Percentiles rank a stretch among this genome's conserved stretches.
Conservation (phyloP, 2,797 vertebrate genomes). For the Stomatorhinus walkeri region DNA sequence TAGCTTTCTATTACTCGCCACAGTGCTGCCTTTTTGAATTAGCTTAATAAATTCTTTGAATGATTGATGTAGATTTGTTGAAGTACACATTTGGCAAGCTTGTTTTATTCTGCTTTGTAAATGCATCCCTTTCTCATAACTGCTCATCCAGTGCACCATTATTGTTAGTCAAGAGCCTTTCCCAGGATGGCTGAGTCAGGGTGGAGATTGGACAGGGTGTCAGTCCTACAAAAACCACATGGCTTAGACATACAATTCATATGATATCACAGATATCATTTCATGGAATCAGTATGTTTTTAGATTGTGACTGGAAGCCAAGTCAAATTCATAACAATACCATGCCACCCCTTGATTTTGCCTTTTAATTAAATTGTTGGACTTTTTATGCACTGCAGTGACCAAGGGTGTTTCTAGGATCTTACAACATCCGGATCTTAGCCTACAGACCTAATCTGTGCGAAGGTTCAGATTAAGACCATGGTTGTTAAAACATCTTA, state of each 20-base stretch:
- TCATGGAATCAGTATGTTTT: neutral
- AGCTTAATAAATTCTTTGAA: constrained; percentile 1
- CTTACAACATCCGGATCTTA: neutral
- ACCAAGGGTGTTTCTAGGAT: neutral
- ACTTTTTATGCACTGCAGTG: neutral
- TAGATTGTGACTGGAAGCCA: neutral
- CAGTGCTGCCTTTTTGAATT: neutral
- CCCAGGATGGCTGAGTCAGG: neutral
- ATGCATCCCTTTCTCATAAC: neutral
- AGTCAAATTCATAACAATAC: neutral
- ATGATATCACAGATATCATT: neutral
- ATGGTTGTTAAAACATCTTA: neutral
- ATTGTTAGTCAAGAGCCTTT: neutral
- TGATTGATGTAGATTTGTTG: neutral
- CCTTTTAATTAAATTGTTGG: neutral
- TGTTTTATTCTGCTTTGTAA: constrained; percentile 2
- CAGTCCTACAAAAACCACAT: neutral
- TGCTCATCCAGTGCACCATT: neutral
- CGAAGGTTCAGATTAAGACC: neutral
- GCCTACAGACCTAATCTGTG: neutral
- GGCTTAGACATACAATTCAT: neutral
- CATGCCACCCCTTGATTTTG: neutral
- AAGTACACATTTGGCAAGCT: neutral
- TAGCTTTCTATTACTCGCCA: neutral
- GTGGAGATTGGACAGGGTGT: neutral